These are phyloP conservation scores for Scaptomyza flava DNA, from an alignment of 2,888 invertebrate genomes.

Conservation along the genomic window DNA sequence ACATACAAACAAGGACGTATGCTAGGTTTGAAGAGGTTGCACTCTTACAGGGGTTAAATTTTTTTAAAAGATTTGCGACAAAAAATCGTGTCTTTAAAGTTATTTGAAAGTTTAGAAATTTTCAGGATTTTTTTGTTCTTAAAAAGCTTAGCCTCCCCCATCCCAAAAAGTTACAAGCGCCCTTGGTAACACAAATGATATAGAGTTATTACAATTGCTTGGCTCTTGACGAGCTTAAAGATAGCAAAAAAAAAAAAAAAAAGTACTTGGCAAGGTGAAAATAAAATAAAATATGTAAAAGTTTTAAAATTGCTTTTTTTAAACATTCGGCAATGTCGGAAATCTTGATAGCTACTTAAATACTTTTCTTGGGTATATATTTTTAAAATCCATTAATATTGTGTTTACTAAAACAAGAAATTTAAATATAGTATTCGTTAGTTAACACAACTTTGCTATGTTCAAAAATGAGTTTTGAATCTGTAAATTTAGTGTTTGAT, in stretches of 20 bases:
- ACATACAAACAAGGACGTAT: neutral
- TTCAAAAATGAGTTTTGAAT: no score
- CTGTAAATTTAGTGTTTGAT: no score
- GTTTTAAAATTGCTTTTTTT: no score
- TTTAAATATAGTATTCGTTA: no score
- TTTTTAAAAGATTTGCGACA: neutral
- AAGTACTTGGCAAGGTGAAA: neutral
- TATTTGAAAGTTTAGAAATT: neutral
- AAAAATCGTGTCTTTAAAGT: neutral
- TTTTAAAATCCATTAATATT: no score
- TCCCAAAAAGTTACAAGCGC: neutral
- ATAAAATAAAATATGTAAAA: neutral
- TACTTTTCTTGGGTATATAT: no score
- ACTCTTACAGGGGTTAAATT: neutral
- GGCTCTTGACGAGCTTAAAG: neutral
- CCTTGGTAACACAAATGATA: neutral
- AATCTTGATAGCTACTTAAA: no score
- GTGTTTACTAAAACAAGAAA: no score
- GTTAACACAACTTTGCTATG: no score
- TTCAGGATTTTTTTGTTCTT: no score
- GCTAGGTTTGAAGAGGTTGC: neutral
- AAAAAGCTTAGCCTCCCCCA: neutral
- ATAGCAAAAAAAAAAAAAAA: neutral
- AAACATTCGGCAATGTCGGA: no score
- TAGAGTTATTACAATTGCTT: neutral